Base-by-base conservation (phyloP, 2,797 vertebrate genomes). In the Xyrichtys novacula region DNA sequence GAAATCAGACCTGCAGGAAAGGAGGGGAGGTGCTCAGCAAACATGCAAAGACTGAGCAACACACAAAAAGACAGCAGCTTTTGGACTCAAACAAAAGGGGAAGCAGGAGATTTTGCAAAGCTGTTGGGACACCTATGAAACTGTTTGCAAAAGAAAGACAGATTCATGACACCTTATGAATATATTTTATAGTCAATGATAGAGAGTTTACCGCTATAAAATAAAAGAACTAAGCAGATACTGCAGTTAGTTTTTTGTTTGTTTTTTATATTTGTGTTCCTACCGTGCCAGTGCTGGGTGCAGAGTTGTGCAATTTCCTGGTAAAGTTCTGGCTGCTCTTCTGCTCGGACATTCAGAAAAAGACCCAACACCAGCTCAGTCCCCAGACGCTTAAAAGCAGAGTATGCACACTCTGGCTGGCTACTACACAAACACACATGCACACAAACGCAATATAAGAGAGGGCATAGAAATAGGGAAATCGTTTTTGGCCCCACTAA, bases 241-340 rank as follows among this genome's bases (percentile, higher is more conserved):
- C 5, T 9, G 42, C n/a, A n/a, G n/a, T n/a, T n/a, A n/a, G 3
- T 8, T 20, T 43, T 22, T 43, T 43, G 29, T 54, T 31, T 9
- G 7, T 32, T 2, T n/a, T 36, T 1, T 39, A 3, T 16, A n/a
- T 60, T 29, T 52, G 54, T 56, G 32, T 43, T 10, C 48, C 8
- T 72, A 92, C 91, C 91, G 17, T 92, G 91, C 89, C 91, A 93
- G 74, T 93, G 92, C 17, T 79, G 77, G 4, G 87, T 93, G 84
- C 91, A 91, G 23, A 91, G 92, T 12, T 85, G 64, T n/a, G 62
- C 64, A 50, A 93, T 90, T 57, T 92, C 83, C 64, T 89, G 64
- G 65, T 85, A 90, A 15, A 88, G 80, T 44, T 88, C 78, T 2
- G 90, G 88, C 23, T 89, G 81, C 26, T 91, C 83, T 32, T 92